These are phyloP conservation scores for Thymelicus acteon DNA, from an alignment of 2,888 invertebrate genomes.

Conservation along the genomic window DNA sequence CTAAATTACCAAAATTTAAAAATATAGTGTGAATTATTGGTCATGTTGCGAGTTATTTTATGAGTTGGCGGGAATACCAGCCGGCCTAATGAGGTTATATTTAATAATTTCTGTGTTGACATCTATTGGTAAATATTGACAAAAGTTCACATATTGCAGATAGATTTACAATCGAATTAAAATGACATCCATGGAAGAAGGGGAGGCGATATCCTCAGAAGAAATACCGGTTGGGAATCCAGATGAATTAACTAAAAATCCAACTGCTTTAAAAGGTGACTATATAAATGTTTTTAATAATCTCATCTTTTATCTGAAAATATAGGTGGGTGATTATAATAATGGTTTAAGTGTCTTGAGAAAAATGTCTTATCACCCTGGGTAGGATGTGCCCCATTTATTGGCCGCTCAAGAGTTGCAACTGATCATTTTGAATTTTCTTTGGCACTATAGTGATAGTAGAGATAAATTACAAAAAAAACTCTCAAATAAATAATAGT, in stretches of 20 bases:
- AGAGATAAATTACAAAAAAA: too few relatives aligned
- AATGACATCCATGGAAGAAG: slow-evolving; percentile 76
- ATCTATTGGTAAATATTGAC: slow-evolving; percentile 7
- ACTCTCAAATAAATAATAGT: too few relatives aligned
- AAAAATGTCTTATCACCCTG: too few relatives aligned
- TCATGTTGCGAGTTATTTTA: slow-evolving; percentile 8
- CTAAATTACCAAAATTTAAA: background rate
- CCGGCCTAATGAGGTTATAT: slow-evolving; percentile 44
- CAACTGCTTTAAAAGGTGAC: slow-evolving; percentile 85
- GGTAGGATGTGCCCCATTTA: too few relatives aligned
- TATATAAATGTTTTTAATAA: background rate
- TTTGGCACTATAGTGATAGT: too few relatives aligned
- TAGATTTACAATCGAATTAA: slow-evolving; percentile 29
- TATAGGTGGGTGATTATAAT: too few relatives aligned
- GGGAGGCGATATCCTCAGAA: slow-evolving; percentile 61
- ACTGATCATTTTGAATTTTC: too few relatives aligned
- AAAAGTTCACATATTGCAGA: slow-evolving; percentile 33
- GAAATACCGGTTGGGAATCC: slow-evolving; percentile 80
- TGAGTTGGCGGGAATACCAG: slow-evolving; percentile 62
- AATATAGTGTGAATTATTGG: background rate
- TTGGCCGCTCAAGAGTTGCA: too few relatives aligned
- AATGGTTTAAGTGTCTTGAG: too few relatives aligned
- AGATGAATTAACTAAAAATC: slow-evolving; percentile 86
- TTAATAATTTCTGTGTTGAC: background rate
- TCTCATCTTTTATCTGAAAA: background rate